Base-by-base conservation (phyloP, 1,140 invertebrate species). In the Brachionus calyciflorus region DNA sequence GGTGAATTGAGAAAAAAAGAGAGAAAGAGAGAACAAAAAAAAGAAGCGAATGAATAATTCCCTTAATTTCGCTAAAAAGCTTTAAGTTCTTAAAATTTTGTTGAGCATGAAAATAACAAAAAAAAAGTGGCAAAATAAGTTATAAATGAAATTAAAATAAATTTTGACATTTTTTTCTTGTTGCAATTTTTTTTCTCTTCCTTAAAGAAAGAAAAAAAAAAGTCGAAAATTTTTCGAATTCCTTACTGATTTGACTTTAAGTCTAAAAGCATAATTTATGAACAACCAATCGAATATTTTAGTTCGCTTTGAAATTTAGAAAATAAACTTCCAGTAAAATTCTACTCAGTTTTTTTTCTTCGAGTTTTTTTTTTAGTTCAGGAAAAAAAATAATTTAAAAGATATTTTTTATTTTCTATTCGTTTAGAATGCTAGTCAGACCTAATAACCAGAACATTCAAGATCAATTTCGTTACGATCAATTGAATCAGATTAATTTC, bases 151-250 rank as follows among this genome's bases (percentile, higher is more conserved):
- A 65, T 37, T 41, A 41, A 65, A 44, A 65, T 65, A 65, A 65
- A 65, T 30, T 65, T 44, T 65, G 60, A 65, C 60, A 65, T 65
- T 65, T 65, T 65, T 65, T 65, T 44, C 44, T 21, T 21, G 41
- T n/a, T 55, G n/a, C n/a, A n/a, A n/a, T n/a, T n/a, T n/a, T n/a
- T n/a, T n/a, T n/a, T n/a, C n/a, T n/a, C n/a, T n/a, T n/a, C n/a
- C n/a, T n/a, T n/a, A n/a, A n/a, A n/a, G n/a, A n/a, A n/a, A n/a
- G n/a, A n/a, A n/a, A n/a, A n/a, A n/a, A n/a, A n/a, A n/a, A n/a
- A n/a, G n/a, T n/a, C n/a, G n/a, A n/a, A n/a, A n/a, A n/a, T n/a
- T 26, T 10, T 55, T 26, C 19, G 44, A 65, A 40, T 65, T 44
- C 14, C 17, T 21, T 7, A 3, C n/a, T 24, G 24, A 21, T 24